phyloP scores from a whole-genome alignment of 2,888 invertebrate species.

The Diaphora mendica region DNA sequence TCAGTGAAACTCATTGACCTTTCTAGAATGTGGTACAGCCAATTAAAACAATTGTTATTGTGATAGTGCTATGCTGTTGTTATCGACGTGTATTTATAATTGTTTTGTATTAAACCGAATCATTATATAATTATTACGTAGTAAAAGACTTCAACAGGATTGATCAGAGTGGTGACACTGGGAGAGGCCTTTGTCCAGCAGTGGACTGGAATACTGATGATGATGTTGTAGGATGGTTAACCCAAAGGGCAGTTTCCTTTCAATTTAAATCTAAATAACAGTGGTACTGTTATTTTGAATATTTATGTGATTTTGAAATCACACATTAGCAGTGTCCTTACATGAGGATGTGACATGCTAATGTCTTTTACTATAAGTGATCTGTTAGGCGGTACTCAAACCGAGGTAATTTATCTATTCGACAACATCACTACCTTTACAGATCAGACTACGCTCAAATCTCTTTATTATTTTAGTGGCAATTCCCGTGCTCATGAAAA shows the following conservation, averaged over 20 bases:
- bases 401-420: not conserved
- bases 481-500: not conserved
- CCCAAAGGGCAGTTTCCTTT: no score
- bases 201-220: no score
- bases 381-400: no score
- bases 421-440: not conserved
- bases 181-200: no score
- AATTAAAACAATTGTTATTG: constrained; percentile 1
- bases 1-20: constrained; percentile 34
- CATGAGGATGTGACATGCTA: not conserved
- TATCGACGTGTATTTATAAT: not conserved
- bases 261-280: no score
- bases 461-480: no score
- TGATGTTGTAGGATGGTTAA: no score
- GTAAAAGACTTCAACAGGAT: no score
- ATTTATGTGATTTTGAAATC: no score
- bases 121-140: no score
- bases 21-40: constrained; percentile 21
- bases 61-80: not conserved
- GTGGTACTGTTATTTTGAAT: no score
- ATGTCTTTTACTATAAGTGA: not conserved
- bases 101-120: not conserved
- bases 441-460: not conserved
- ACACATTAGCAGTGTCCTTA: not conserved
- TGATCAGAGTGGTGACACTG: no score